A percentile compares a stretch with the other conserved stretches of the same genome.
phyloP scores from a whole-genome alignment of 2,797 vertebrate genomes.

The Salarias fasciatus region DNA sequence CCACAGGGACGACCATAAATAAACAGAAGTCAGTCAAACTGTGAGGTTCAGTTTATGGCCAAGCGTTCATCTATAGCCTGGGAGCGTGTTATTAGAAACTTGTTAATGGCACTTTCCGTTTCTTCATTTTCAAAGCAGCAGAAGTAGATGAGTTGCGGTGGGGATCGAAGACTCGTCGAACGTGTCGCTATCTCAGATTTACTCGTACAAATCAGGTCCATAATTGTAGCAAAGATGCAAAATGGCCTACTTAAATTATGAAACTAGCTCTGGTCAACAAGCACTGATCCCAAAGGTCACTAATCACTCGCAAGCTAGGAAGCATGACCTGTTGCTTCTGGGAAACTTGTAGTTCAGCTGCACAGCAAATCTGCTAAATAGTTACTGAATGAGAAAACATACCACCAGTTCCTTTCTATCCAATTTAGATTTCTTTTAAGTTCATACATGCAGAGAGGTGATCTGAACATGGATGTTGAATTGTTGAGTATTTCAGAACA shows the following conservation, averaged over 20 bases:
- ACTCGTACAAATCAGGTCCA: constrained; percentile 3
- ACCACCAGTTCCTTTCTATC: no score
- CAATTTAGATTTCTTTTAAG: background rate
- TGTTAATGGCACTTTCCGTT: no score
- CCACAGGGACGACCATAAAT: constrained; percentile 28
- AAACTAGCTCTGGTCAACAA: constrained; percentile 21
- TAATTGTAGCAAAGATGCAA: constrained; percentile 21
- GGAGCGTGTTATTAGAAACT: no score
- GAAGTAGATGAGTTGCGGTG: no score
- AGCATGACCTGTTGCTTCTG: constrained; percentile 35
- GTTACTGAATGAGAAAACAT: no score
- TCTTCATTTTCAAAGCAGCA: no score
- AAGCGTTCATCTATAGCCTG: constrained; percentile 10
- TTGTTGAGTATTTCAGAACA: constrained; percentile 2
- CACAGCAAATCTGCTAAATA: no score
- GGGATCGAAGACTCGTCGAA: no score
- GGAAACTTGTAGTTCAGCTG: background rate
- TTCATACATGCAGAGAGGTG: no score
- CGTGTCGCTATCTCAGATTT: background rate
- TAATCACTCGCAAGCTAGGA: constrained; percentile 64
- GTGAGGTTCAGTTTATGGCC: constrained; percentile 22
- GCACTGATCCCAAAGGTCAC: constrained; percentile 51
- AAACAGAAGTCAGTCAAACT: constrained; percentile 24
- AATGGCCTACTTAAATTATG: background rate
- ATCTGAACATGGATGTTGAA: constrained; percentile 2